phyloP scores from a whole-genome alignment of 2,888 invertebrate species.

The Melikaiella ostensackeni region DNA sequence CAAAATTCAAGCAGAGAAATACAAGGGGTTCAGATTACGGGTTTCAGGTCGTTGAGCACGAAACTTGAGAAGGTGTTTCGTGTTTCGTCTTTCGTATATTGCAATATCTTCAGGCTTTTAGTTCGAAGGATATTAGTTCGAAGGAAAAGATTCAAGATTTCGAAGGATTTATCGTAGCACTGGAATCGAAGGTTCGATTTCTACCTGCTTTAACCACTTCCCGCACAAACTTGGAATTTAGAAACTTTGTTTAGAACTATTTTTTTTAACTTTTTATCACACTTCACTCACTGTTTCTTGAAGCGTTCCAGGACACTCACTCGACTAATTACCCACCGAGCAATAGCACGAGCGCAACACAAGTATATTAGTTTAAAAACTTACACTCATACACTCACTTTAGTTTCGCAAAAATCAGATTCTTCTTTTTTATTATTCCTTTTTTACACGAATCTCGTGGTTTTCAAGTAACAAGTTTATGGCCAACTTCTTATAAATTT shows the following conservation, averaged over 20 bases:
- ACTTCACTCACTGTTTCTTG: background rate
- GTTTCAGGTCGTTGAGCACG: background rate
- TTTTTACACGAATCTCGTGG: background rate
- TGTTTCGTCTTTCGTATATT: background rate
- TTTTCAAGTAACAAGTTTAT: background rate
- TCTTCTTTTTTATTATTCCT: background rate
- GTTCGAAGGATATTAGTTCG: background rate
- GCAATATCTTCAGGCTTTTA: background rate
- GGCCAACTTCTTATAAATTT: background rate
- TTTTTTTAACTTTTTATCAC: background rate
- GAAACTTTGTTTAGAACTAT: background rate
- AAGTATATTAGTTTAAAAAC: background rate
- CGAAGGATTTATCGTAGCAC: background rate
- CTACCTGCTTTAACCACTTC: background rate
- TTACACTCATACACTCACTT: background rate
- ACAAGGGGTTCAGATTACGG: background rate
- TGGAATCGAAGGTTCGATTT: background rate
- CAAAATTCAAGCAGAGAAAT: background rate
- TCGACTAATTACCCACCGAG: constrained; percentile 21
- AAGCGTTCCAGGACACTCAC: constrained; percentile 38
- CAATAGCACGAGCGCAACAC: constrained; percentile 16
- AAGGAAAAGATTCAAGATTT: background rate
- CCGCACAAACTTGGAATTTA: background rate
- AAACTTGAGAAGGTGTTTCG: background rate
- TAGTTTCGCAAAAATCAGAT: background rate